A percentile compares a stretch with the other conserved stretches of the same genome.
Evolutionary conservation across 2,113 vertebrate genomes (phyloP).

Genomic region (Phoenicopterus ruber): DNA sequence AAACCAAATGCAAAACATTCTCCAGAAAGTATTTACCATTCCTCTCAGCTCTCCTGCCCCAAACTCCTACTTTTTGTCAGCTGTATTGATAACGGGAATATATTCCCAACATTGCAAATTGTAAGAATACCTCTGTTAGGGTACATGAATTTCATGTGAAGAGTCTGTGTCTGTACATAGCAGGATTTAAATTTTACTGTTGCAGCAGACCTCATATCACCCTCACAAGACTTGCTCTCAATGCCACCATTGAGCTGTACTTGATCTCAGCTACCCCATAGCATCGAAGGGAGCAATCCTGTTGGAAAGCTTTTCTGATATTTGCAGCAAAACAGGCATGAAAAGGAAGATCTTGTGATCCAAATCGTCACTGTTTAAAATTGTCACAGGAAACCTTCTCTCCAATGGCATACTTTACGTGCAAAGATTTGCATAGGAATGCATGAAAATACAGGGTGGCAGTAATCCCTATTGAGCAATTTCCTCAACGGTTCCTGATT

Average conservation of each 20-base stretch:
- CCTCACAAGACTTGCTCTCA: background rate
- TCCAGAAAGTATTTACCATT: background rate
- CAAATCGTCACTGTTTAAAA: background rate
- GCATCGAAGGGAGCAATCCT: background rate
- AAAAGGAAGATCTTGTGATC: background rate
- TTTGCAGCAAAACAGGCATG: background rate
- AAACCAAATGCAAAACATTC: background rate
- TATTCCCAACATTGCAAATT: background rate
- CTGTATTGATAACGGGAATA: background rate
- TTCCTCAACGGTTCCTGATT: background rate
- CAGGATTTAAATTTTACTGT: background rate
- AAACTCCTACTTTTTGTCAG: background rate
- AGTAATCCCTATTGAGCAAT: background rate
- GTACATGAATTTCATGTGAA: background rate
- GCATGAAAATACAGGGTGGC: background rate
- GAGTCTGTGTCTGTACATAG: background rate
- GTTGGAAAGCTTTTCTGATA: background rate
- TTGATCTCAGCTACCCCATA: background rate
- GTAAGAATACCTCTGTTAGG: background rate
- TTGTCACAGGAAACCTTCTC: background rate
- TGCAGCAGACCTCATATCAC: rapidly evolving
- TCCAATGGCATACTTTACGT: rapidly evolving
- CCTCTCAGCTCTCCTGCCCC: background rate
- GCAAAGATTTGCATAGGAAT: background rate
- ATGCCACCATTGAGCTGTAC: background rate